phyloP scores from a whole-genome alignment of 2,797 vertebrate species.

The Eulemur rubriventer region DNA sequence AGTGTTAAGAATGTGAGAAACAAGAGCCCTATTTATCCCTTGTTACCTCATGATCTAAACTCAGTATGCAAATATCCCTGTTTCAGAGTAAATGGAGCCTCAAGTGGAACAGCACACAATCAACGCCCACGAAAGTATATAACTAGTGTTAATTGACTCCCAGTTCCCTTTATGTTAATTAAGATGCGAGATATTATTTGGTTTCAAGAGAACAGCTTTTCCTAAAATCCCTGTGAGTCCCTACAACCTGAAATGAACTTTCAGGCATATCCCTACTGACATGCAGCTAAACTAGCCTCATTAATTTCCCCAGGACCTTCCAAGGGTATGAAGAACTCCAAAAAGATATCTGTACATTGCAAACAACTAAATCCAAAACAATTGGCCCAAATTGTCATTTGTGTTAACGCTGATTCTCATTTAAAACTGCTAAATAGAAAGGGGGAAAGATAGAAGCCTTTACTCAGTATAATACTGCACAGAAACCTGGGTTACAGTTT shows the following conservation, averaged over 20 bases:
- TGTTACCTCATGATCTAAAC: not conserved
- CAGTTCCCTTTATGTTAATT: conserved; percentile 8
- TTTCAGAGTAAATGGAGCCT: not conserved
- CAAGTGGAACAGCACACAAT: not conserved
- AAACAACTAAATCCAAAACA: not conserved
- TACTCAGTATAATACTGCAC: not conserved
- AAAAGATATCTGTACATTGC: too few species aligned
- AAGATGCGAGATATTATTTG: not conserved
- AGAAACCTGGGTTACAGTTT: not conserved
- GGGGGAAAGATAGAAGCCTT: not conserved
- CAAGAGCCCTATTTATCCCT: not conserved
- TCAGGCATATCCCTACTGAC: not conserved
- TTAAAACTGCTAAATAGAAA: not conserved
- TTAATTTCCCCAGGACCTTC: not conserved
- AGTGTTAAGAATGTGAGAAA: not conserved
- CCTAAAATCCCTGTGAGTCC: not conserved
- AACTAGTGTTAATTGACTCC: conserved; percentile 16
- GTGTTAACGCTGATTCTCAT: not conserved
- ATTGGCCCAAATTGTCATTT: not conserved
- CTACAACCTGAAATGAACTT: not conserved
- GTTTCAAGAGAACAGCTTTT: not conserved
- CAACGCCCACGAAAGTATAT: not conserved
- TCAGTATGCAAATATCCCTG: conserved; percentile 13
- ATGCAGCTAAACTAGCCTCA: not conserved
- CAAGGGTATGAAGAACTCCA: not conserved